Evolutionary conservation across 2,113 vertebrate genomes (phyloP), one percentile per base, ranked within the genome.

Genomic region (Microtus montanus): DNA sequence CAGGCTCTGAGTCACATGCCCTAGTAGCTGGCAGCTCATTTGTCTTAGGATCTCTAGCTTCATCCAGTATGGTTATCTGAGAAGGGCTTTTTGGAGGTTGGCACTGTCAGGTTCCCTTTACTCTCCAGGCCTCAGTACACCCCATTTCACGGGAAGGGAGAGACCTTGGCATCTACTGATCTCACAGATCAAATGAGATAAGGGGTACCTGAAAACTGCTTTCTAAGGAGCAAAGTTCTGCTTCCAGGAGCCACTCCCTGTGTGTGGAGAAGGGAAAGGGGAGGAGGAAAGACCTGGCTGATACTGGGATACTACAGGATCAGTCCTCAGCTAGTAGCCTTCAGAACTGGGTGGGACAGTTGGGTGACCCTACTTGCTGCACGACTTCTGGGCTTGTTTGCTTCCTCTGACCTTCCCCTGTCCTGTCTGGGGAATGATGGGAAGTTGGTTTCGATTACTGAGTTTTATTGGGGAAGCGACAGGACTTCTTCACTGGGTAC

Each of bases 161-260:
- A 78, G 87, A 70, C 33, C 82, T 75, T 93, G 82, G 87, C 64
- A 84, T 80, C 63, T 66, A 26, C 58, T 82, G 49, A 92, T 84
- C 64, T 93, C 75, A 47, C 28, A 73, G 74, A 92, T 95, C 5
- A 1, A 41, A 49, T 52, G 54, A 83, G 92, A 96, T 96, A 96
- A 89, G 82, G 78, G n/a, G 17, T 22, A 10, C 11, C 28, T 71
- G 78, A n/a, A 61, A 44, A 54, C 54, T 17, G 26, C 63, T 87
- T 93, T 74, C 26, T 7, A 22, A 74, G 87, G 92, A 92, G 73
- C 96, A 96, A 97, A 97, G 97, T 80, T 96, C 96, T 54, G 86
- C 86, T 86, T 33, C 33, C 10, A 4, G 94, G 87, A 91, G 74
- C 91, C 96, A 84, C 95, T 79, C 96, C 96, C 78, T 0, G 19